phyloP scores from a whole-genome alignment of 1,140 invertebrate genomes.

The Lordiphosa stackelbergi region DNA sequence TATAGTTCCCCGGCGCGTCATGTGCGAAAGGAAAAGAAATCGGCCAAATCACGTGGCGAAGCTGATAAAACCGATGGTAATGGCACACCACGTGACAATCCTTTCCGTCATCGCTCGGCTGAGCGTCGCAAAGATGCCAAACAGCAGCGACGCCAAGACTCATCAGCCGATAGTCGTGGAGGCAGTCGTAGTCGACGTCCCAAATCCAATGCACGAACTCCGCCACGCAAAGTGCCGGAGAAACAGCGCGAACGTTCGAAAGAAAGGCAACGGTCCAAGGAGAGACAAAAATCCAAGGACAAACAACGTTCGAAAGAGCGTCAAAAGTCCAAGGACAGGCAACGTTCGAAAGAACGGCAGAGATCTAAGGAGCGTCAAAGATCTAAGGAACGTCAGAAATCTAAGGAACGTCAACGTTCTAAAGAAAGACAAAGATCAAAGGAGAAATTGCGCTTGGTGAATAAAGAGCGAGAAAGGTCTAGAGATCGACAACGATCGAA shows the following conservation, averaged over 20 bases:
- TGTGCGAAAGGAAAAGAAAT: conserved; percentile 42
- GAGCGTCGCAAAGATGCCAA: conserved; percentile 52
- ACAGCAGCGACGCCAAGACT: conserved; percentile 29
- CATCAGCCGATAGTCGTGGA: conserved; percentile 26
- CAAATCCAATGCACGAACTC: conserved; percentile 29
- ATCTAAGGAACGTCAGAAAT: conserved; percentile 20
- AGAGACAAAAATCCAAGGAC: conserved; percentile 12
- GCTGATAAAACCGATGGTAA: conserved; percentile 18
- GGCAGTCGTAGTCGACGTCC: conserved; percentile 18
- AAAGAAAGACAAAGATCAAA: conserved; percentile 17
- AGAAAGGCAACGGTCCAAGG: conserved; percentile 12
- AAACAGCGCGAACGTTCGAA: conserved; percentile 20
- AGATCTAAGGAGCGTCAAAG: conserved; percentile 28
- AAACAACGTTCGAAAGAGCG: conserved; percentile 19
- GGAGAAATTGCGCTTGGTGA: conserved; percentile 11
- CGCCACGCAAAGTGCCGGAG: conserved; percentile 31
- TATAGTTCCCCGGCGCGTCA: conserved; percentile 35
- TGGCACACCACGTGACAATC: conserved; percentile 40
- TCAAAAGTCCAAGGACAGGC: conserved; percentile 13
- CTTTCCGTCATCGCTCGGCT: conserved; percentile 50
- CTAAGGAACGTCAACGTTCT: conserved; percentile 14
- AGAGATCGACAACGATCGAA: conserved; percentile 20
- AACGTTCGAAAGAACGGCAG: conserved; percentile 14
- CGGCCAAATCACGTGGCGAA: conserved; percentile 24
- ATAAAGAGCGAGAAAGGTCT: conserved; percentile 1